Percentiles rank a stretch among this genome's conserved stretches.
These are phyloP conservation scores for Cremastobaeus sp. DNA, from an alignment of 2,888 invertebrate genomes.

Conservation along the genomic window DNA sequence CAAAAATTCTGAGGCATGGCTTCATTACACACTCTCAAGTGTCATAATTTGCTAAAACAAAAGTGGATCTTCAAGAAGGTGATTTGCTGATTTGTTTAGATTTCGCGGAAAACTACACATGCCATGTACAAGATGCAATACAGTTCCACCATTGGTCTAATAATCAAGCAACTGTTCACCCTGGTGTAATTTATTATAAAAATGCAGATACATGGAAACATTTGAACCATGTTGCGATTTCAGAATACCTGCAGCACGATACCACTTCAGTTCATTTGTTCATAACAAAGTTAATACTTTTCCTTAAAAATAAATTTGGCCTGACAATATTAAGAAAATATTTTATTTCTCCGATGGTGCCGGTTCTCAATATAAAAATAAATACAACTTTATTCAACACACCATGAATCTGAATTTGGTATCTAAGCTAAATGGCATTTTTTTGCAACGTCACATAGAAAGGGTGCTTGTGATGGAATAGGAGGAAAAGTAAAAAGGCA, in stretches of 20 bases:
- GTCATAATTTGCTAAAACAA: not conserved
- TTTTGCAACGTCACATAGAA: too few species aligned
- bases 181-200: slow-evolving; percentile 1
- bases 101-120: slow-evolving; percentile 19
- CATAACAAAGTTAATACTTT: not conserved
- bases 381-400: too few species aligned
- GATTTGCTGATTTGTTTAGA: slow-evolving; percentile 9
- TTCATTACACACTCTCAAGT: slow-evolving; percentile 7
- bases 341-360: too few species aligned
- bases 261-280: not conserved
- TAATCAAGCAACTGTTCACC: slow-evolving; percentile 1
- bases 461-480: too few species aligned
- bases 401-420: too few species aligned
- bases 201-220: not conserved
- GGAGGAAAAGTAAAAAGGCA: too few species aligned
- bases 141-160: too few species aligned
- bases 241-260: not conserved
- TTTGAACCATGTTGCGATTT: slow-evolving; percentile 2
- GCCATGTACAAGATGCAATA: slow-evolving; percentile 9
- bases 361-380: too few species aligned
- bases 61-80: too few species aligned
- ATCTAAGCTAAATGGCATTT: too few species aligned
- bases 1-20: slow-evolving; percentile 1
- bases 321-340: too few species aligned
- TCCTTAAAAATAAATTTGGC: not conserved